phyloP scores from a whole-genome alignment of 2,888 invertebrate genomes.

The Caenorhabditis sp. region DNA sequence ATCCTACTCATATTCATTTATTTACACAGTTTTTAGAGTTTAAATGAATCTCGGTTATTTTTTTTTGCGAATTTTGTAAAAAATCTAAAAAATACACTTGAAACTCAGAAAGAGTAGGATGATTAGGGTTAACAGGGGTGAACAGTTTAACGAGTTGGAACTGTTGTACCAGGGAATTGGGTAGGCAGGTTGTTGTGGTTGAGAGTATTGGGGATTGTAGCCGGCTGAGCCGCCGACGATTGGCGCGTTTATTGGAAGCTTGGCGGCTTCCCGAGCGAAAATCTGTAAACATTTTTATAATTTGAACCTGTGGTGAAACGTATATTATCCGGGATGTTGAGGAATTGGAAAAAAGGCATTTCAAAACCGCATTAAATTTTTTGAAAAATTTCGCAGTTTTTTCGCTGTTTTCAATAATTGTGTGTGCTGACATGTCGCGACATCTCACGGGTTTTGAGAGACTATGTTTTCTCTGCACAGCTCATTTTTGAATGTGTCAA shows the following conservation, averaged over 20 bases:
- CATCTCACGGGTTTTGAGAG: too few species aligned
- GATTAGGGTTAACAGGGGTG: conserved; percentile 19
- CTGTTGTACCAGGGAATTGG: conserved; percentile 32
- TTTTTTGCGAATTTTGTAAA: not conserved
- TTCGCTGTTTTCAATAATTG: too few species aligned
- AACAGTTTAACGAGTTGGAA: conserved; percentile 5
- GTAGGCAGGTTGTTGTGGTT: conserved; percentile 5
- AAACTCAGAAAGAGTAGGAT: conserved; percentile 13
- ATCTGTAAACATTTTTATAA: conserved; percentile 10
- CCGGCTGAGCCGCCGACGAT: not conserved
- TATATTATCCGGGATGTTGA: too few species aligned
- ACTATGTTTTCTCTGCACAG: too few species aligned
- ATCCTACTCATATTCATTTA: not conserved
- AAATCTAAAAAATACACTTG: not conserved
- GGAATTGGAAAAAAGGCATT: too few species aligned
- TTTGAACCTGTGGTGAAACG: not conserved
- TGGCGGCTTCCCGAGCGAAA: conserved; percentile 42
- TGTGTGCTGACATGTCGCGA: too few species aligned
- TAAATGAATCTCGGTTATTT: not conserved
- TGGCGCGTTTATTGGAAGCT: conserved; percentile 28
- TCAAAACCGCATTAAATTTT: too few species aligned
- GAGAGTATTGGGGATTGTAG: not conserved
- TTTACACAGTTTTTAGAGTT: not conserved
- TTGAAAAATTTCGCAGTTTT: too few species aligned
- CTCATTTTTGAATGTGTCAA: too few species aligned